phyloP scores from a whole-genome alignment of 2,888 invertebrate genomes.

The Encarsia formosa region DNA sequence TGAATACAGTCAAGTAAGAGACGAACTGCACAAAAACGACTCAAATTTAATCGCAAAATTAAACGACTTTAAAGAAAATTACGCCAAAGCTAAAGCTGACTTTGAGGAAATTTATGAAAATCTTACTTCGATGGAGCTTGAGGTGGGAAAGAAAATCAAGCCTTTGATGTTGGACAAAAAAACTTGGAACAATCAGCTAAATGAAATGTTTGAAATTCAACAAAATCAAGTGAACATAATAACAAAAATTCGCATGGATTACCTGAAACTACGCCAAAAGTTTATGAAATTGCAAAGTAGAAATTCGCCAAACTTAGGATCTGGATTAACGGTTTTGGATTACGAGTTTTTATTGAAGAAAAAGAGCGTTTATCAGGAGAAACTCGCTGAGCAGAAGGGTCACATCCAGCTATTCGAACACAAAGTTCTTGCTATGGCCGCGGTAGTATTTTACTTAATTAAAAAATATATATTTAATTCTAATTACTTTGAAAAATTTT shows the following conservation, averaged over 20 bases:
- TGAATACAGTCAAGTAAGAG: background rate
- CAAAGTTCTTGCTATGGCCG: conserved; percentile 21
- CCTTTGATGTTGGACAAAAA: background rate
- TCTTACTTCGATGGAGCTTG: conserved; percentile 18
- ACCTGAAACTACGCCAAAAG: conserved; percentile 21
- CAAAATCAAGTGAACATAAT: conserved; percentile 16
- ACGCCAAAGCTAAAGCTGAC: background rate
- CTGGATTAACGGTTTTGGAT: conserved; percentile 29
- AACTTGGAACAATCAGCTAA: conserved; percentile 1
- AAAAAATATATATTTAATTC: too few species aligned
- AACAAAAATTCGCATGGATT: conserved; percentile 22
- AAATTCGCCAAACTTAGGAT: conserved; percentile 25
- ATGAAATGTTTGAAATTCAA: conserved; percentile 25
- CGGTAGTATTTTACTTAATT: too few species aligned
- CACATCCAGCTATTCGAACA: conserved; percentile 22
- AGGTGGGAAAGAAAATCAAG: conserved; percentile 18
- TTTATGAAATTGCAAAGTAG: conserved; percentile 17
- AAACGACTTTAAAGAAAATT: conserved; percentile 3
- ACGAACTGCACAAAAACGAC: conserved; percentile 13
- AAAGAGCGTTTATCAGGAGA: conserved; percentile 25
- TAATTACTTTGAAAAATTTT: background rate
- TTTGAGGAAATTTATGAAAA: conserved; percentile 21
- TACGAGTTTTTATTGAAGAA: conserved; percentile 29
- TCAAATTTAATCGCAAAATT: conserved; percentile 3
- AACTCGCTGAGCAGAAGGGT: conserved; percentile 30